These are phyloP conservation scores for Macrochelys suwanniensis DNA, from an alignment of 2,797 vertebrate genomes.

Conservation along the genomic window DNA sequence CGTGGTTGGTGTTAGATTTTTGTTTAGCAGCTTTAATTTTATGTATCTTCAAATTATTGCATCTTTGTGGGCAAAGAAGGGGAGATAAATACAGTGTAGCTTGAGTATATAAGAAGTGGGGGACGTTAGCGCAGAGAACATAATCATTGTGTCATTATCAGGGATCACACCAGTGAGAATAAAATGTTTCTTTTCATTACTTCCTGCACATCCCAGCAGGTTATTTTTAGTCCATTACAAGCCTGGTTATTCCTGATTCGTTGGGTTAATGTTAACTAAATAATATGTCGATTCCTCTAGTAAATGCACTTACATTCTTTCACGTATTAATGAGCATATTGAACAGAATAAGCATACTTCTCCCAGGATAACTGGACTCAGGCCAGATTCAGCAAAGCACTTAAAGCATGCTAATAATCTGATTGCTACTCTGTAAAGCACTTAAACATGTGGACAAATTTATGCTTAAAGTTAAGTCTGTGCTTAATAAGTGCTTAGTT, in stretches of 20 bases:
- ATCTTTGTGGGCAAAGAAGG: no score
- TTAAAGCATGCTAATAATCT: not conserved
- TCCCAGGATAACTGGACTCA: constrained; percentile 43
- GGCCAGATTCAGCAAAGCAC: not conserved
- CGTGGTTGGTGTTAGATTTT: no score
- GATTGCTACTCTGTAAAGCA: not conserved
- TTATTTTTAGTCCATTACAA: not conserved
- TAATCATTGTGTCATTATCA: not conserved
- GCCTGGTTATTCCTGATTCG: not conserved
- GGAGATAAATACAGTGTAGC: no score
- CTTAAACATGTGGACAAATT: constrained; percentile 25
- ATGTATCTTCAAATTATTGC: no score
- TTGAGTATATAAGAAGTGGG: not conserved
- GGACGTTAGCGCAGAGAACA: not conserved
- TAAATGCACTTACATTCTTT: not conserved
- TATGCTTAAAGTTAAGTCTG: constrained; percentile 15
- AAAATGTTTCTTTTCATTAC: not conserved
- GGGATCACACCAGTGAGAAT: constrained; percentile 28
- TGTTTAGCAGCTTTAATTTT: no score
- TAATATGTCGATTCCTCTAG: not conserved
- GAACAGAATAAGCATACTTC: not conserved
- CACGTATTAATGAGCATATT: constrained; percentile 40
- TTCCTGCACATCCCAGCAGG: not conserved
- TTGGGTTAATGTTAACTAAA: not conserved
- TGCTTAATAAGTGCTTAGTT: not conserved